Percentiles rank a stretch among this genome's conserved stretches.
Conservation (phyloP, 2,113 vertebrate genomes). For the Xiphophorus couchianus region DNA sequence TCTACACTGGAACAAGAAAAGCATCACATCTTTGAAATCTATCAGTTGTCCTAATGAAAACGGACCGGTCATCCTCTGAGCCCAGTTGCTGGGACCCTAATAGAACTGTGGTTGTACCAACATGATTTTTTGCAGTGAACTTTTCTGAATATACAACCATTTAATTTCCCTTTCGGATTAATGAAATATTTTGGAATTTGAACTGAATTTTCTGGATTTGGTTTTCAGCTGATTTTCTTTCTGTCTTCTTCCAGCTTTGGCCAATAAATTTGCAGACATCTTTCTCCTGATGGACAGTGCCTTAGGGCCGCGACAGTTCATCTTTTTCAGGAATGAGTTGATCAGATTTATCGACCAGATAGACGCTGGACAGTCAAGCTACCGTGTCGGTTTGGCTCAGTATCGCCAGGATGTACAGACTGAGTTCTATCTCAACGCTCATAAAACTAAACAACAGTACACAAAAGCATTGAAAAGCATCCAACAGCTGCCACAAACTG, state of each 20-base stretch:
- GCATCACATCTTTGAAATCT: no score
- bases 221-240: background rate
- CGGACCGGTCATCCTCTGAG: no score
- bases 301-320: conserved; percentile 38
- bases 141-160: background rate
- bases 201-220: background rate
- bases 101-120: background rate
- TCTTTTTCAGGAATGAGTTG: conserved; percentile 46
- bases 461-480: conserved; percentile 44
- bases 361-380: conserved; percentile 62
- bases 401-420: conserved; percentile 56
- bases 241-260: conserved; percentile 61
- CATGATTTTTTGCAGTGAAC: background rate
- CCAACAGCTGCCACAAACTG: background rate
- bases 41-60: no score
- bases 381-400: conserved; percentile 80
- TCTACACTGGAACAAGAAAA: no score
- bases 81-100: background rate
- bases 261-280: conserved; percentile 74
- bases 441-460: conserved; percentile 61
- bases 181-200: no score
- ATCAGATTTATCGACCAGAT: conserved; percentile 46
- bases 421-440: conserved; percentile 78
- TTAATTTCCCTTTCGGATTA: no score
- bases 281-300: conserved; percentile 81